phyloP scores from a whole-genome alignment of 1,140 invertebrate genomes.

The Coboldia fuscipes region DNA sequence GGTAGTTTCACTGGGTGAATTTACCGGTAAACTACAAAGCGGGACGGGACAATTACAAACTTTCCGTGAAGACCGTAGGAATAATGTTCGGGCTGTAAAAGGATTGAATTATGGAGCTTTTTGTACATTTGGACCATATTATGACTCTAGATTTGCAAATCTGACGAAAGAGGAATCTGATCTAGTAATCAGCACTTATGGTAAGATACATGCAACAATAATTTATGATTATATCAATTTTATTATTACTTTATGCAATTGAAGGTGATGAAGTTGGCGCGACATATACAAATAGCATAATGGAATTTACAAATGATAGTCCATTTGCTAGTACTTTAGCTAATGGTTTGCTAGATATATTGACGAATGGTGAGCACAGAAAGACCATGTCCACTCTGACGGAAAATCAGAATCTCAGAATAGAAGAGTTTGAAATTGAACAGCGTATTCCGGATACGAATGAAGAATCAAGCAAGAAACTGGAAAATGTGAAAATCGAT shows the following conservation, averaged over 20 bases:
- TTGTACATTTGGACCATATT: constrained; percentile 83
- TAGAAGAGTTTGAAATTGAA: constrained; percentile 14
- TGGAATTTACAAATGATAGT: constrained; percentile 62
- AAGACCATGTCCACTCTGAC: constrained; percentile 40
- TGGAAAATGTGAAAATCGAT: constrained; percentile 39
- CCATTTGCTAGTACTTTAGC: constrained; percentile 66
- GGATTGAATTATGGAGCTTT: constrained; percentile 88
- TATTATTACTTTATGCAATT: constrained; percentile 1
- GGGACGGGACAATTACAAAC: constrained; percentile 43
- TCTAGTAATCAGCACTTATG: constrained; percentile 76
- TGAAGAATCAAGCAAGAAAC: neutral
- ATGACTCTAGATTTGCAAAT: constrained; percentile 89
- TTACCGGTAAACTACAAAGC: constrained; percentile 61
- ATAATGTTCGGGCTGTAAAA: constrained; percentile 71
- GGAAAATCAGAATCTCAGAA: constrained; percentile 18
- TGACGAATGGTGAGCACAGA: constrained; percentile 67
- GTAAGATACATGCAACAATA: constrained; percentile 24
- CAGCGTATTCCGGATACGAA: constrained; percentile 10
- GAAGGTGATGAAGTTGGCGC: constrained; percentile 54
- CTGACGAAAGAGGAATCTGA: constrained; percentile 86
- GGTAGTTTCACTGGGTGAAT: constrained; percentile 60
- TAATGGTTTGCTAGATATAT: constrained; percentile 58
- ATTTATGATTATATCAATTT: too few relatives aligned
- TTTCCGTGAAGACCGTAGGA: constrained; percentile 72
- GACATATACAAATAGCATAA: constrained; percentile 67